Conservation (phyloP, 2,888 invertebrate species). For the Lissonota sp. region DNA sequence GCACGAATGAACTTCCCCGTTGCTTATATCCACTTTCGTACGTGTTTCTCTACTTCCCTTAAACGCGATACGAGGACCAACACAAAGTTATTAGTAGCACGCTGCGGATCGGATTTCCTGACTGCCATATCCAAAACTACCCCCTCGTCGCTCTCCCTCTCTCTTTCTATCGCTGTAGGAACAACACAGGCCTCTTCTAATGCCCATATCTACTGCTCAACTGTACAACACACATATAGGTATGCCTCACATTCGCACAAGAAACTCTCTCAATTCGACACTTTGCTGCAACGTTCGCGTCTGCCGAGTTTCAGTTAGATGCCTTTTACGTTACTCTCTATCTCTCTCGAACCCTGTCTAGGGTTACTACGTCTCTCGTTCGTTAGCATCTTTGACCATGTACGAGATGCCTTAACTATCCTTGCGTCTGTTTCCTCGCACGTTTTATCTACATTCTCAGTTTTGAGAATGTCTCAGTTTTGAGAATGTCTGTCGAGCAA, state of each 20-base stretch:
- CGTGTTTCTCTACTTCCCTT: slow-evolving; percentile 76
- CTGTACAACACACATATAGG: slow-evolving; percentile 25
- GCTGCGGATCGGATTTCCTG: slow-evolving; percentile 70
- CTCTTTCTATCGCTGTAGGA: slow-evolving; percentile 11
- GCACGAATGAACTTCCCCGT: slow-evolving; percentile 80
- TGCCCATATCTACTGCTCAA: slow-evolving; percentile 17
- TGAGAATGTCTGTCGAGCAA: too few relatives aligned
- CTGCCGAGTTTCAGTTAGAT: slow-evolving; percentile 48
- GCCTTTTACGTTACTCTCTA: background rate
- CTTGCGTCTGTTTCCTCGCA: too few relatives aligned
- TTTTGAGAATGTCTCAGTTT: too few relatives aligned
- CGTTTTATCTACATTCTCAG: too few relatives aligned
- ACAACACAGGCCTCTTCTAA: slow-evolving; percentile 36
- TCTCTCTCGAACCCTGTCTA: background rate
- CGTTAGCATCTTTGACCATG: slow-evolving; percentile 35
- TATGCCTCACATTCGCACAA: slow-evolving; percentile 2
- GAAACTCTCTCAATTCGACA: slow-evolving; percentile 50
- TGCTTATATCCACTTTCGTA: slow-evolving; percentile 83
- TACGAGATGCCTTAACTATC: background rate
- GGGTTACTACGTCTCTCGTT: slow-evolving; percentile 31
- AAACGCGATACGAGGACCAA: slow-evolving; percentile 74
- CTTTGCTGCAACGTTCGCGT: slow-evolving; percentile 48
- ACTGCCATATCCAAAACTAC: slow-evolving; percentile 60
- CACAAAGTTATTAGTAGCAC: slow-evolving; percentile 69
- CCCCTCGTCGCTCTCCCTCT: slow-evolving; percentile 25